Evolutionary conservation across 92 coral and sea anemone species (phyloP), one percentile per base, ranked within the genome.

Genomic region (Palythoa heliodiscus): DNA sequence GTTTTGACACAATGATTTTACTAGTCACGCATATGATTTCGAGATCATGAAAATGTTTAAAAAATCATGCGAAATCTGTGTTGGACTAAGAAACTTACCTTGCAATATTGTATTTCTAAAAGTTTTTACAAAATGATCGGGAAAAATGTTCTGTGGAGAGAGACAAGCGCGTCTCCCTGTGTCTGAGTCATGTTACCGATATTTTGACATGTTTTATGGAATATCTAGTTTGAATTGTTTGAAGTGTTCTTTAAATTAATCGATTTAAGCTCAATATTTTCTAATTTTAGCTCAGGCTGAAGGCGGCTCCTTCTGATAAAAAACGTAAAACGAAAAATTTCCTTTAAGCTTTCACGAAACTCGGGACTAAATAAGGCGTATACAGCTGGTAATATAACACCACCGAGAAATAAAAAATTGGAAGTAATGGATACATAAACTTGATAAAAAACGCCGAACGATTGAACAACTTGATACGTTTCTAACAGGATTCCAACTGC

Each of bases 351-450:
- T 13, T 37, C 69, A 25, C 83, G 70, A 77, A 77, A 77, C 53
- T 58, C 83, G 25, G 83, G 70, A 10, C 83, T 77, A 29, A 77
- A 77, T 11, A 39, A 29, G 20, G 83, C 83, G 38, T 77, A 77
- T 38, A 77, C 83, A 77, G 58, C 58, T 35, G 83, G 83, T 17
- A 77, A 17, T 38, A 60, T 35, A 39, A 37, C 12, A 1, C 83
- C 83, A 15, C 83, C 83, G 11, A 77, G 20, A 40, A 77, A 76
- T 25, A 77, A 12, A 19, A 77, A 29, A 39, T 29, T 78, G 10
- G 38, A 48, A 52, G 69, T 52, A 57, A 37, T 8, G 14, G 50
- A n/a, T 47, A 25, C 55, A 3, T 14, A 76, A 76, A 76, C 25
- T 19, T 2, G 10, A 35, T 29, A 5, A 1, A 14, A 54, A 13